Base-by-base conservation (phyloP, 2,797 vertebrate species). In the Centropyge bicolor region DNA sequence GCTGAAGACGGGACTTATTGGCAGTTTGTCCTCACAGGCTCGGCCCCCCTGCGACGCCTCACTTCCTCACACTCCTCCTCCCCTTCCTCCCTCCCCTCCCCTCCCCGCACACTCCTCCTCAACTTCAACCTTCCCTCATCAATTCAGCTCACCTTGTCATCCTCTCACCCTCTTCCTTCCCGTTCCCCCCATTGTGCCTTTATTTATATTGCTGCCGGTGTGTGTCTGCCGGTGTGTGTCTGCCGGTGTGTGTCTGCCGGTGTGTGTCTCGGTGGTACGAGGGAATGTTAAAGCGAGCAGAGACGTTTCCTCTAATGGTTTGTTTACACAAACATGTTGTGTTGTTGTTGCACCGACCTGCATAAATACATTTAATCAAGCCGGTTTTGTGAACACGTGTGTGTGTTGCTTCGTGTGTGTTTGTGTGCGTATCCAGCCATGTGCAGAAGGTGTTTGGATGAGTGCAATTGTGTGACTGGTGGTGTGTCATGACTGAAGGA, bases 171-270 rank as follows among this genome's bases (percentile, higher is more conserved):
- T 55, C 35, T 22, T 78, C 2, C 62, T 63, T 71, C 13, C 16
- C 14, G 8, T 73, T 63, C n/a, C 22, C 27, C 59, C 24, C 35
- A 7, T 36, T 55, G 17, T 31, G 38, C n/a, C 31, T 49, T 71
- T 74, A 76, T 74, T 89, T 68, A 69, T 76, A 24, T 16, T 17
- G 19, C 31, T 60, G n/a, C n/a, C n/a, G 36, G 45, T 8, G 12
- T 49, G 45, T 6, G 49, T 40, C 13, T 73, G 12, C 59, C 3
- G n/a, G 31, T 10, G 13, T 6, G 27, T 72, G 41, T 38, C 1
- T 65, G n/a, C n/a, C n/a, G 36, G 45, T 8, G 12, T 49, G 45
- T 6, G 49, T 40, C 13, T 73, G 12, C 59, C 3, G n/a, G 31
- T 10, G 13, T 6, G 27, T 72, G 41, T 38, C 1, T 65, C 22